A percentile compares a stretch with the other conserved stretches of the same genome.
These are phyloP conservation scores for Ectropis crepuscularia DNA, from an alignment of 2,888 invertebrate genomes.

Conservation along the genomic window DNA sequence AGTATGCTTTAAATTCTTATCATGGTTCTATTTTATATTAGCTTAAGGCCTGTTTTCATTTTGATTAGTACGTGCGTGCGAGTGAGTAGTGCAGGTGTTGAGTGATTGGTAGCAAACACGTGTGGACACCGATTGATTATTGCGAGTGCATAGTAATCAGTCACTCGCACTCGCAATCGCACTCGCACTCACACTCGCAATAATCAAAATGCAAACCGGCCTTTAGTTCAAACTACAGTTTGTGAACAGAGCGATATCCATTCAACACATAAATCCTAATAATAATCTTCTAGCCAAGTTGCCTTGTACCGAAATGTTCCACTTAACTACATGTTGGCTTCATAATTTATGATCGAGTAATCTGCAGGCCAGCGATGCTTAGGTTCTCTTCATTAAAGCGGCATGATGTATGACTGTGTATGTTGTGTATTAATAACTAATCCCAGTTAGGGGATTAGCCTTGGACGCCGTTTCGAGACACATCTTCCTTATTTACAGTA, in stretches of 20 bases:
- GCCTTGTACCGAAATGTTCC: conserved; percentile 32
- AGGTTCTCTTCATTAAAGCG: conserved; percentile 36
- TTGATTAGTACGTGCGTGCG: too few species aligned
- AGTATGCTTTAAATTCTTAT: too few species aligned
- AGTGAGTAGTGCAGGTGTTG: too few species aligned
- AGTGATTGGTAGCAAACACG: too few species aligned
- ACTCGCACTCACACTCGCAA: too few species aligned
- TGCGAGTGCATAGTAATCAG: too few species aligned
- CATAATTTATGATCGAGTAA: conserved; percentile 38
- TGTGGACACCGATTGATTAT: too few species aligned
- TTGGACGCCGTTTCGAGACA: conserved; percentile 10
- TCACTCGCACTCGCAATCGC: too few species aligned
- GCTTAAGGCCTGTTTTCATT: too few species aligned
- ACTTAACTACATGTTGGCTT: conserved; percentile 30
- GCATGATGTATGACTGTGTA: conserved; percentile 34
- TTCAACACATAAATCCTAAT: conserved; percentile 1
- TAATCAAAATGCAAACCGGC: too few species aligned
- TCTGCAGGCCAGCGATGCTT: conserved; percentile 33
- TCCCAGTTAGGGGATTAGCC: conserved; percentile 29
- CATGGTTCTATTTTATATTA: too few species aligned
- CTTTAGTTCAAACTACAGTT: background rate
- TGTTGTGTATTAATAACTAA: conserved; percentile 35
- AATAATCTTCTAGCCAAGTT: conserved; percentile 22
- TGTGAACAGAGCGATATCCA: conserved; percentile 2
- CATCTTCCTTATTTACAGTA: conserved; percentile 9